A percentile compares a stretch with the other conserved stretches of the same genome.
These are phyloP conservation scores for Edolisoma coerulescens DNA, from an alignment of 2,113 vertebrate genomes.

Conservation along the genomic window DNA sequence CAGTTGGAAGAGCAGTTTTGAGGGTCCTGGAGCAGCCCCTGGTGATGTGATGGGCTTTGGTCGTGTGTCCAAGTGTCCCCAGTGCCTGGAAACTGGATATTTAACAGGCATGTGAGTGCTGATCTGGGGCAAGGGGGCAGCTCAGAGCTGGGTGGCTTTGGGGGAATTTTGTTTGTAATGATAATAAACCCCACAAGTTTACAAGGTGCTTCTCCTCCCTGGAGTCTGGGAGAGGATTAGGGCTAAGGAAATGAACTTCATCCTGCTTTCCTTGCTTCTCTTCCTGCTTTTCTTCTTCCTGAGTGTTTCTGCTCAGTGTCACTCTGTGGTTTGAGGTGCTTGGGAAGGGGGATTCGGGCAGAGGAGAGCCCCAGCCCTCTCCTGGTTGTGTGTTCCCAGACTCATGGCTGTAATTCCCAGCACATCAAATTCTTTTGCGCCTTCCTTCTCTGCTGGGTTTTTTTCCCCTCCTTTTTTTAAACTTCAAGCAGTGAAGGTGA, in stretches of 20 bases:
- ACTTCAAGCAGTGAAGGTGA: neutral
- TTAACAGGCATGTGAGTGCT: neutral
- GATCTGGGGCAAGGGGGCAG: neutral
- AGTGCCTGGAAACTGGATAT: neutral
- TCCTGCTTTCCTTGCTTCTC: neutral
- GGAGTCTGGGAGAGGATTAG: neutral
- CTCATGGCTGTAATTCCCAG: neutral
- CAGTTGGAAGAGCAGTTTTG: neutral
- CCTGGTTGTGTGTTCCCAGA: neutral
- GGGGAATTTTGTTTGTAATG: neutral
- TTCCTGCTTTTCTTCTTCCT: neutral
- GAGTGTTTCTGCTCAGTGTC: neutral
- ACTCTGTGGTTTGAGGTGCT: neutral
- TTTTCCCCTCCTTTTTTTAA: accelerated
- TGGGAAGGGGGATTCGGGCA: neutral
- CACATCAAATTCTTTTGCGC: neutral
- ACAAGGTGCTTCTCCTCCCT: neutral
- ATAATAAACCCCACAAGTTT: neutral
- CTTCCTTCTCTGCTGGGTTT: neutral
- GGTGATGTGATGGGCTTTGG: neutral
- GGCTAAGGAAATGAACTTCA: neutral
- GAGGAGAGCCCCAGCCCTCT: neutral
- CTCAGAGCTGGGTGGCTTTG: neutral
- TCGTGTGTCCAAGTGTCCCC: neutral
- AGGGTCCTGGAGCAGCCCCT: neutral